A percentile compares a stretch with the other conserved stretches of the same genome.
These are phyloP conservation scores for Papilio gigon DNA, from an alignment of 2,888 invertebrate species.

Conservation along the genomic window DNA sequence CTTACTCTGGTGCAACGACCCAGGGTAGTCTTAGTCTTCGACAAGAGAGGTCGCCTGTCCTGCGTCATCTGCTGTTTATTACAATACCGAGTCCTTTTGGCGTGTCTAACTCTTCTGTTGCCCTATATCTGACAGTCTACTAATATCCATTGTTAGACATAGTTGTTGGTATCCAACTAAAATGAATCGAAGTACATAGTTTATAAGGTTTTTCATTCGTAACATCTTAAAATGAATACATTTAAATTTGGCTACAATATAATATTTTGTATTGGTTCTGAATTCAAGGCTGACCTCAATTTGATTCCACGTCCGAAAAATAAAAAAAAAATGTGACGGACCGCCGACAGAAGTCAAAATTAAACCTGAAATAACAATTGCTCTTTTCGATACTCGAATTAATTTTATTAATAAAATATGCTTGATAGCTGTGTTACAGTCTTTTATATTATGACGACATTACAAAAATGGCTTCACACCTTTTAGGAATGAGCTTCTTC, in stretches of 20 bases:
- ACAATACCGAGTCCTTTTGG: no score
- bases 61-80: no score
- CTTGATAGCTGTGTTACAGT: background rate
- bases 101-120: no score
- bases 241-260: constrained; percentile 6
- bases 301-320: background rate
- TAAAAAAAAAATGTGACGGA: background rate
- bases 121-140: no score
- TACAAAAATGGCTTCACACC: no score
- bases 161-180: no score
- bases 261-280: background rate
- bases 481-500: no score
- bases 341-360: background rate
- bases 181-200: background rate
- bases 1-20: no score
- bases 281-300: background rate
- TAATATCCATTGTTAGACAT: no score
- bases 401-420: background rate
- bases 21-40: no score
- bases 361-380: constrained; percentile 1
- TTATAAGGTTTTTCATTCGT: constrained; percentile 35
- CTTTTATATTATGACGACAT: no score
- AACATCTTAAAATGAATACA: constrained; percentile 26
- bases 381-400: background rate
- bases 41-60: no score